A percentile compares a stretch with the other conserved stretches of the same genome.
These are phyloP conservation scores for Calypte anna DNA, from an alignment of 2,113 vertebrate species.

Conservation along the genomic window DNA sequence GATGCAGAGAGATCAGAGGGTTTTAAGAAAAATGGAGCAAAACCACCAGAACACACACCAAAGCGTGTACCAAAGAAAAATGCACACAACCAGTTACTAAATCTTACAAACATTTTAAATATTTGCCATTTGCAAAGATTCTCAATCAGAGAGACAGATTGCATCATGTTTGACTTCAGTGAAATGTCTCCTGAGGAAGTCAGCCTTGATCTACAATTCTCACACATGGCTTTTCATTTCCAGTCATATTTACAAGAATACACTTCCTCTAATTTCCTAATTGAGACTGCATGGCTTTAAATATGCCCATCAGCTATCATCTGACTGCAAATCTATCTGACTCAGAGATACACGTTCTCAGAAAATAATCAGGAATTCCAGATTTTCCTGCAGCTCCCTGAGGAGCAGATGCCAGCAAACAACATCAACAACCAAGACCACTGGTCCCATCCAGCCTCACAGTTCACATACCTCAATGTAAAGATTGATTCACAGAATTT, in stretches of 20 bases:
- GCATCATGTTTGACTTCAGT: background rate
- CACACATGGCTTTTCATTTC: slow-evolving; percentile 35
- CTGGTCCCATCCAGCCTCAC: background rate
- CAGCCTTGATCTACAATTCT: slow-evolving; percentile 25
- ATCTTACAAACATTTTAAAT: background rate
- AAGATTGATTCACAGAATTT: background rate
- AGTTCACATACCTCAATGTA: accelerated
- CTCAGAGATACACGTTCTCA: background rate
- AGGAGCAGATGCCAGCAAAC: background rate
- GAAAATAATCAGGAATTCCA: background rate
- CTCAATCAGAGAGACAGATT: background rate
- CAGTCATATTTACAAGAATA: slow-evolving; percentile 27
- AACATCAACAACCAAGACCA: background rate
- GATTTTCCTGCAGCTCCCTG: background rate
- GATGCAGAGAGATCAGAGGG: background rate
- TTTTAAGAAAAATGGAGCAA: background rate
- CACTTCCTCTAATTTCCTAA: slow-evolving; percentile 26
- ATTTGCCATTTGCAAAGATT: background rate
- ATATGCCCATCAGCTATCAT: slow-evolving; percentile 14
- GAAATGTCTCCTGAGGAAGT: slow-evolving; percentile 31
- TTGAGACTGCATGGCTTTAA: slow-evolving; percentile 4
- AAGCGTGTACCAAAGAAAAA: background rate
- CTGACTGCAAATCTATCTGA: background rate
- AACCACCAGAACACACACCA: background rate
- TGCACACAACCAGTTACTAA: background rate